Evolutionary conservation across 2,888 invertebrate genomes (phyloP).

Genomic region (Pristionchus exspectatus): DNA sequence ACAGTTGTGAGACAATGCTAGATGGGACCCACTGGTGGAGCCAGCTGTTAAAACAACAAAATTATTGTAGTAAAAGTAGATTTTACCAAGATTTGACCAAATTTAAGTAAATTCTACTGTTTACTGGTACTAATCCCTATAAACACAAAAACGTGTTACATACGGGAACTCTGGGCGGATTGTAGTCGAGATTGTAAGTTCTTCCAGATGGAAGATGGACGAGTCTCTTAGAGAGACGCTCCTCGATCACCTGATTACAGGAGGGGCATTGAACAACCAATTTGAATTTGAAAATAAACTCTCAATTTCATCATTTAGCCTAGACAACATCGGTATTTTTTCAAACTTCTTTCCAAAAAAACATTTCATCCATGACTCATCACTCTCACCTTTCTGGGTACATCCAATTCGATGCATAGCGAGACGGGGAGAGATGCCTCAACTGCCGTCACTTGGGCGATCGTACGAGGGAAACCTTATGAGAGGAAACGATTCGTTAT

Average conservation of each 20-base stretch:
- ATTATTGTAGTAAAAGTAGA: too few relatives aligned
- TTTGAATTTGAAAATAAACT: not conserved
- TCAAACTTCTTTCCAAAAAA: not conserved
- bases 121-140: too few relatives aligned
- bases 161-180: conserved; percentile 50
- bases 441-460: conserved; percentile 43
- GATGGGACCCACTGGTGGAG: not conserved
- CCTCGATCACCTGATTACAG: conserved; percentile 48
- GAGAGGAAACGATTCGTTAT: not conserved
- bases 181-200: conserved; percentile 56
- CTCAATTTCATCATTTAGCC: not conserved
- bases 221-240: conserved; percentile 50
- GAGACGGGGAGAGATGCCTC: conserved; percentile 50
- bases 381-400: conserved; percentile 53
- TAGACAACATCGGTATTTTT: not conserved
- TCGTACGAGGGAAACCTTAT: conserved; percentile 54
- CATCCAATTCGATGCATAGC: conserved; percentile 55
- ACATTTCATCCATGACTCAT: not conserved
- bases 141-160: not conserved
- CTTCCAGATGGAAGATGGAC: conserved; percentile 51
- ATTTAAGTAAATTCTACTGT: too few relatives aligned
- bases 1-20: not conserved
- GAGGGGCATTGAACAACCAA: not conserved
- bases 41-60: not conserved
- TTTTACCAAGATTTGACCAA: too few relatives aligned